Conservation (phyloP, 2,797 vertebrate genomes). For the Urosaurus nigricauda region DNA sequence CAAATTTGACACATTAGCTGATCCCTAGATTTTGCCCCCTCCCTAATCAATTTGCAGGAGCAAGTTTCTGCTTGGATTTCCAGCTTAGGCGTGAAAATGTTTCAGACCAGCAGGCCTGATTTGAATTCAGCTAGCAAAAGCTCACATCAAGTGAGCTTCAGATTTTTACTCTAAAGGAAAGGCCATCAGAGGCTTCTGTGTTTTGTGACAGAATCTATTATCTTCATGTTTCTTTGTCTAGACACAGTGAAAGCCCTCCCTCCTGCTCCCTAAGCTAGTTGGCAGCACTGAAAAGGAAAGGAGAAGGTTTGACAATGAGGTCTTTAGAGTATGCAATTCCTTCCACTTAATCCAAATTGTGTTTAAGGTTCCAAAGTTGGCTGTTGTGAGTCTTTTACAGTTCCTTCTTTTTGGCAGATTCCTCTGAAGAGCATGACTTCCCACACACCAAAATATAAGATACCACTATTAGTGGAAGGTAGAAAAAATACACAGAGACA, state of each 20-base stretch:
- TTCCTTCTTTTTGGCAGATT: not conserved
- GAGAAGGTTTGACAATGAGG: slow-evolving; percentile 31
- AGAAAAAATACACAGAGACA: too few species aligned
- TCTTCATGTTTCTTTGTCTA: slow-evolving; percentile 59
- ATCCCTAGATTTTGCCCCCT: not conserved
- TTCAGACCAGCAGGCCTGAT: slow-evolving; percentile 67
- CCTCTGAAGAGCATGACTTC: not conserved
- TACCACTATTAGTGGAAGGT: not conserved
- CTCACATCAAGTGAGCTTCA: slow-evolving; percentile 78
- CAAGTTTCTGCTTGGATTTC: not conserved
- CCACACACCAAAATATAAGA: not conserved
- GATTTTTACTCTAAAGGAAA: slow-evolving; percentile 72
- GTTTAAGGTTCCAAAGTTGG: slow-evolving; percentile 40
- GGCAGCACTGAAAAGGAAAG: slow-evolving; percentile 50
- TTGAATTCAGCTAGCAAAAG: slow-evolving; percentile 72
- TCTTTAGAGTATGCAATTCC: slow-evolving; percentile 52
- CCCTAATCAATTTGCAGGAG: not conserved
- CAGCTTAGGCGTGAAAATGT: not conserved
- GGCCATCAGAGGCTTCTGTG: slow-evolving; percentile 58
- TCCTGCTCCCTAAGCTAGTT: slow-evolving; percentile 50
- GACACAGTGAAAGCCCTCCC: slow-evolving; percentile 38
- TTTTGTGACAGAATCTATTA: slow-evolving; percentile 76
- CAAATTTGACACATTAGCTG: not conserved
- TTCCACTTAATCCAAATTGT: slow-evolving; percentile 40
- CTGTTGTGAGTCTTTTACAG: not conserved